Evolutionary conservation across 2,797 vertebrate species (phyloP).

Genomic region (Macropodus opercularis): DNA sequence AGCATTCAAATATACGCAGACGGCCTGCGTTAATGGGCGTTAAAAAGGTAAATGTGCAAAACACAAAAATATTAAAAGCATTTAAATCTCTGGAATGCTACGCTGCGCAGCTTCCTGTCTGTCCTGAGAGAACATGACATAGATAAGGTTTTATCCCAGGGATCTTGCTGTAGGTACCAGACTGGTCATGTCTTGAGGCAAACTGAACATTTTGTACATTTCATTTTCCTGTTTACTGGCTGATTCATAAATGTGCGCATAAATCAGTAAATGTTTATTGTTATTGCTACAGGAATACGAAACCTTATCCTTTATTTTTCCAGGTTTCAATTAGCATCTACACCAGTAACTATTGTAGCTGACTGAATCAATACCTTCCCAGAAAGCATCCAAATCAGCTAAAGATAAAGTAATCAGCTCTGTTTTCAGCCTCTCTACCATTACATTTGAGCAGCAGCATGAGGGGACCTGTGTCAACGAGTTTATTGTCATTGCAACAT

Average conservation of each 20-base stretch:
- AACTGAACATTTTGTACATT: not conserved
- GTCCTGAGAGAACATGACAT: not conserved
- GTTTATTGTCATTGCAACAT: not conserved
- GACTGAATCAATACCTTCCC: conserved; percentile 67
- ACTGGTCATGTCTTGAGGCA: not conserved
- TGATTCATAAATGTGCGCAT: conserved; percentile 24
- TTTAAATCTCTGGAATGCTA: not conserved
- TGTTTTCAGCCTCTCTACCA: conserved; percentile 30
- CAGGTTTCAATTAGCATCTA: conserved; percentile 67
- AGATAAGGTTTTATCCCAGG: not conserved
- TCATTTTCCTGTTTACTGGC: not conserved
- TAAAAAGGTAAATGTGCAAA: not conserved
- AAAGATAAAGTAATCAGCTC: conserved; percentile 39
- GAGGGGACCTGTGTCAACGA: not conserved
- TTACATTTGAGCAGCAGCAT: conserved; percentile 22
- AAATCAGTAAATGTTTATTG: conserved; percentile 17
- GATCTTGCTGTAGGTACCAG: not conserved
- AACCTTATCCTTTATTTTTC: conserved; percentile 56
- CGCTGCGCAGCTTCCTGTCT: conserved; percentile 1
- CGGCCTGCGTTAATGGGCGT: too few species aligned
- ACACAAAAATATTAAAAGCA: not conserved
- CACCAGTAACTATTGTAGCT: conserved; percentile 56
- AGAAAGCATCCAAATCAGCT: conserved; percentile 62
- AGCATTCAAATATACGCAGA: conserved; percentile 21
- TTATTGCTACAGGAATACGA: conserved; percentile 52